Percentiles rank a stretch among this genome's conserved stretches.
Evolutionary conservation across 92 coral and sea anemone genomes (phyloP).

Genomic region (Scolanthus callimorphus): DNA sequence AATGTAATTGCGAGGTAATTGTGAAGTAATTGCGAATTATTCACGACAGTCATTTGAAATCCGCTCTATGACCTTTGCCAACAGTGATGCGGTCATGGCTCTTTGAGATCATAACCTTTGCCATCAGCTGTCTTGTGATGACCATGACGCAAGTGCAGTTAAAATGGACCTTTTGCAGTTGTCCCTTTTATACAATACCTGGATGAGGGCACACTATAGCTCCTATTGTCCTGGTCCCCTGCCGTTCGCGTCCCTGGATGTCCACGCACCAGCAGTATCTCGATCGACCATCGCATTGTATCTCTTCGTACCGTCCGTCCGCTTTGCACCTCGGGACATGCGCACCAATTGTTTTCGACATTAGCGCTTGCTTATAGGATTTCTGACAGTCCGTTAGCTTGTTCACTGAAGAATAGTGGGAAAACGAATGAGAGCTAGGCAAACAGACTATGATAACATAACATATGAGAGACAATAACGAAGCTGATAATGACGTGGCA

Average conservation of each 20-base stretch:
- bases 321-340: constrained; percentile 47
- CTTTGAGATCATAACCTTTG: too few relatives aligned
- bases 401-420: neutral
- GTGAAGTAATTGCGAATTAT: too few relatives aligned
- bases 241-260: constrained; percentile 33
- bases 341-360: constrained; percentile 18
- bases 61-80: too few relatives aligned
- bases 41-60: too few relatives aligned
- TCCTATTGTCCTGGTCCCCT: constrained; percentile 32
- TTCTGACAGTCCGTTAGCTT: constrained; percentile 27
- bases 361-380: constrained; percentile 30
- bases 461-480: too few relatives aligned
- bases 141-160: too few relatives aligned
- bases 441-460: too few relatives aligned
- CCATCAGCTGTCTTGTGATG: too few relatives aligned
- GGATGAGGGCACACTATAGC: constrained; percentile 24
- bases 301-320: constrained; percentile 56
- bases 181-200: constrained; percentile 1
- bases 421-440: neutral
- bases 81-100: too few relatives aligned
- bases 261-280: constrained; percentile 58
- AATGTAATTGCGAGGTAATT: too few relatives aligned
- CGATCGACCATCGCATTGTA: constrained; percentile 41
- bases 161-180: too few relatives aligned
- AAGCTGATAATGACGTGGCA: too few relatives aligned